phyloP scores from a whole-genome alignment of 2,113 vertebrate genomes.

The Anhinga anhinga region DNA sequence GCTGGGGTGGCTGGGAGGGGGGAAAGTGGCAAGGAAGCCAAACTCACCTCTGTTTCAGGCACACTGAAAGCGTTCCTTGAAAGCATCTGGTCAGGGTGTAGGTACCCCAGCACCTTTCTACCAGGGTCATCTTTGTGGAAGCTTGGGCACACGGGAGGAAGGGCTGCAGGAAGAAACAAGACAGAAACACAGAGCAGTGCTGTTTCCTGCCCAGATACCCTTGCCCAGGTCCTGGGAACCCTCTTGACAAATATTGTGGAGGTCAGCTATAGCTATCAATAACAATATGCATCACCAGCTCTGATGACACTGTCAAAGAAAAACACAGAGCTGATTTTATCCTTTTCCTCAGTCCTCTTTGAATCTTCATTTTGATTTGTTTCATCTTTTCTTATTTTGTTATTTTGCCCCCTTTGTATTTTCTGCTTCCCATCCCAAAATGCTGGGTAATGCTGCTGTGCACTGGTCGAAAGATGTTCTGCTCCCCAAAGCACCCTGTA shows the following conservation, averaged over 20 bases:
- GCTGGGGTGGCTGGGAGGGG: rapidly evolving
- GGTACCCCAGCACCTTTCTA: background rate
- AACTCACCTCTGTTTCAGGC: background rate
- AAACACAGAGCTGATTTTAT: background rate
- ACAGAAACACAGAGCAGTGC: background rate
- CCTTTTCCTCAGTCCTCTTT: background rate
- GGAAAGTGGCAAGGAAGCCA: background rate
- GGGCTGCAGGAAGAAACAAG: background rate
- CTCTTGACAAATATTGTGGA: background rate
- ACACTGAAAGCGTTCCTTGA: background rate
- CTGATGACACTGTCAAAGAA: background rate
- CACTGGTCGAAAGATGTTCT: background rate
- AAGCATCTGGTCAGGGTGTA: background rate
- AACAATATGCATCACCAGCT: background rate
- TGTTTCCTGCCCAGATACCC: background rate
- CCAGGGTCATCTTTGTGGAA: background rate
- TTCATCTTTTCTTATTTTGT: background rate
- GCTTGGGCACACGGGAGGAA: background rate
- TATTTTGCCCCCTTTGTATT: background rate
- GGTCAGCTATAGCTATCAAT: background rate
- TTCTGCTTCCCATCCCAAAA: background rate
- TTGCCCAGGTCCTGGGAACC: background rate
- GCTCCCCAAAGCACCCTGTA: background rate
- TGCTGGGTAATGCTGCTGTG: background rate
- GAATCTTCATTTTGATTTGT: background rate